Conservation (phyloP, 2,113 vertebrate genomes). For the Butastur rufipennis region DNA sequence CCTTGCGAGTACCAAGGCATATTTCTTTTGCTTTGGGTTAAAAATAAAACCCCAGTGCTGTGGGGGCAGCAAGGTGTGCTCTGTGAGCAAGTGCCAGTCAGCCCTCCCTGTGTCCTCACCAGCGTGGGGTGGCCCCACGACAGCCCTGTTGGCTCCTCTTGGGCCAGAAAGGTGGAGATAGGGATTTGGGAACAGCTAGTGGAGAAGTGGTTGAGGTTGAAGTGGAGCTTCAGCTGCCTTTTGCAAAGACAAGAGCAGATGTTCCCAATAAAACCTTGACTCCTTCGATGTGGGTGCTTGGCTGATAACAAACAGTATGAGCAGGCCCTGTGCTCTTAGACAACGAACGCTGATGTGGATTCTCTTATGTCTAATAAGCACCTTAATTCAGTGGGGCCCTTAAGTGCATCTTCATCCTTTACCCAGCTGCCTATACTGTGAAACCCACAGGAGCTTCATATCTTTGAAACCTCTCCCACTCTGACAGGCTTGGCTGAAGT, state of each 20-base stretch:
- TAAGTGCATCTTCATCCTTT: neutral
- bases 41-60: neutral
- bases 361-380: neutral
- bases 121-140: accelerated
- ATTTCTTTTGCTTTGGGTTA: neutral
- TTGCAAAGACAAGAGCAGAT: neutral
- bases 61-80: neutral
- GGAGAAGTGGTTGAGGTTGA: neutral
- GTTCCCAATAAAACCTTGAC: neutral
- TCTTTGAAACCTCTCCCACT: constrained; percentile 26
- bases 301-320: constrained; percentile 2
- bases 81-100: neutral
- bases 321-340: neutral
- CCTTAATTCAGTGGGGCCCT: neutral
- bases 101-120: neutral
- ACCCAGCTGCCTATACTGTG: neutral
- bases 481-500: constrained; percentile 21
- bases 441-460: neutral
- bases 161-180: neutral
- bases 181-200: neutral
- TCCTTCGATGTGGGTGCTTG: constrained; percentile 10
- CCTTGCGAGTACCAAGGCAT: neutral
- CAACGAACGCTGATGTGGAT: neutral
- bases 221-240: neutral
- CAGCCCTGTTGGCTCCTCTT: neutral